Base-by-base conservation (phyloP, 2,888 invertebrate genomes). In the Trissoscelio sp. region DNA sequence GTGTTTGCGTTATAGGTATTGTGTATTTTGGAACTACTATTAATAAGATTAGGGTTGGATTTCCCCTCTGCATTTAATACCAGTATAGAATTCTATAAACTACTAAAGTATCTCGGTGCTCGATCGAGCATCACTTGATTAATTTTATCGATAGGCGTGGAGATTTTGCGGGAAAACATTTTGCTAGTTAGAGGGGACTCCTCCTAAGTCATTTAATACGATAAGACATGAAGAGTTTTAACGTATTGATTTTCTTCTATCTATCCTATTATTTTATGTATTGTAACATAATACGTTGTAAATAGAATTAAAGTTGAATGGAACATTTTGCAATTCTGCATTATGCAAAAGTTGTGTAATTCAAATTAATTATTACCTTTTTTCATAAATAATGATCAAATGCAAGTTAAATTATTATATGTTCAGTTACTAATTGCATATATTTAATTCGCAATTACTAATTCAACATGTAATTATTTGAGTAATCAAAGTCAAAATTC, bases 61-160 rank as follows among this genome's bases (percentile, higher is more conserved):
- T 62, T 6, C 12, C 46, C 46, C 14, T 62, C 14, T n/a, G 12
- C 20, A 22, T 51, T 62, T 64, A 64, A 44, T 51, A 44, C n/a
- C 39, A 16, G 11, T 18, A 57, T 46, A 57, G 69, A 34, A 57
- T 69, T 46, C 34, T 69, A 57, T 57, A 57, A 57, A 57, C 69
- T 18, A 28, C 44, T 4, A n/a, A 14, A 37, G 46, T 57, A 57
- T 57, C 34, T 57, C 16, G 11, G 18, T 22, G 34, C 16, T 34
- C 20, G 12, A 57, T 69, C 11, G 31, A 55, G 46, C 46, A 69
- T 69, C 69, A 46, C 34, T 57, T 69, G 69, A 69, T 69, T 69
- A 69, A 69, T 46, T 57, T 69, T 46, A 57, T 69, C 57, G 57
- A 69, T 69, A 46, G 57, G 34, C 69, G 12, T 69, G 24, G 55